A percentile compares a stretch with the other conserved stretches of the same genome.
These are phyloP conservation scores for Rhea pennata DNA, from an alignment of 2,113 vertebrate genomes.

Conservation along the genomic window DNA sequence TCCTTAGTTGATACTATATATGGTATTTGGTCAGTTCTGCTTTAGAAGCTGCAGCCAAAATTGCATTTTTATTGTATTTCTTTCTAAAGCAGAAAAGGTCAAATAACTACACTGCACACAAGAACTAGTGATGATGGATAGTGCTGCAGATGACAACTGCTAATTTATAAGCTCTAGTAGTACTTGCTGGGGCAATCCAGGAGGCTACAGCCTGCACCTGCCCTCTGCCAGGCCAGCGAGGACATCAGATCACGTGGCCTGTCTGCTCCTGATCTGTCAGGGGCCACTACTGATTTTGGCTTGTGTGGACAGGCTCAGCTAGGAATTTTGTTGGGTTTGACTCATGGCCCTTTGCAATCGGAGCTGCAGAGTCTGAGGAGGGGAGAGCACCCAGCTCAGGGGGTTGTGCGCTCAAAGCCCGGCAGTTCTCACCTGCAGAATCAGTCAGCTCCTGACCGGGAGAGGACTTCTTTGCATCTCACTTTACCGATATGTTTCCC, in stretches of 20 bases:
- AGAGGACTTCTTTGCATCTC: not conserved
- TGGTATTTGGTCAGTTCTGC: constrained; percentile 61
- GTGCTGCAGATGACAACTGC: not conserved
- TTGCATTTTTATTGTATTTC: constrained; percentile 47
- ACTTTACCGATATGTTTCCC: no score
- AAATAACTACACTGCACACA: not conserved
- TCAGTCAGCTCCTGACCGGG: no score
- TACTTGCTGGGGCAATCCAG: fast-evolving
- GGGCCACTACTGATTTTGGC: not conserved
- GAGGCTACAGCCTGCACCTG: not conserved
- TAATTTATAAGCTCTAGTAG: not conserved
- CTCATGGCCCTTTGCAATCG: fast-evolving
- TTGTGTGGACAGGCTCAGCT: fast-evolving
- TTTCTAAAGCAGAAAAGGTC: constrained; percentile 24
- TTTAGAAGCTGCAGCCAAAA: constrained; percentile 31
- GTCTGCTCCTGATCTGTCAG: not conserved
- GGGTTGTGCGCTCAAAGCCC: no score
- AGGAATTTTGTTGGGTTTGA: not conserved
- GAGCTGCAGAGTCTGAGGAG: not conserved
- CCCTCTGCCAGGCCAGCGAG: not conserved
- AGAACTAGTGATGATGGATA: not conserved
- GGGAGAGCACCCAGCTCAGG: not conserved
- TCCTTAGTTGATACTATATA: constrained; percentile 53
- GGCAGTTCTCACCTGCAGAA: not conserved
- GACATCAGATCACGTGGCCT: not conserved